These are phyloP conservation scores for Fringilla coelebs DNA, from an alignment of 2,797 vertebrate species.

Conservation along the genomic window DNA sequence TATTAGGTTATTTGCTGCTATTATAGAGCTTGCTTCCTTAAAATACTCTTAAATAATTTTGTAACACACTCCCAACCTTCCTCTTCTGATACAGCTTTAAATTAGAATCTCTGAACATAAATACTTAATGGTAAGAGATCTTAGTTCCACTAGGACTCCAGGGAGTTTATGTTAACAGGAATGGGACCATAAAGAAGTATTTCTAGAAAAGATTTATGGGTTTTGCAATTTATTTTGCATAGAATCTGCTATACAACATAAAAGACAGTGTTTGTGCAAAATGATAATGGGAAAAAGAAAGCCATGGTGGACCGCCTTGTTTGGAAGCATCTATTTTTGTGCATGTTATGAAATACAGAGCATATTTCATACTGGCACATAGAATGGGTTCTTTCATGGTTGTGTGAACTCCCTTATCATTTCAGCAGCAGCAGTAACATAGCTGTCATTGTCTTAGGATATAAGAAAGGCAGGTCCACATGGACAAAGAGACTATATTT, in stretches of 20 bases:
- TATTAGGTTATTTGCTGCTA: not conserved
- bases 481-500: not conserved
- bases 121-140: not conserved
- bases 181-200: not conserved
- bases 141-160: not conserved
- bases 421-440: not conserved
- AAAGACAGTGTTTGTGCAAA: not conserved
- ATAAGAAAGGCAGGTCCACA: not conserved
- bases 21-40: not conserved
- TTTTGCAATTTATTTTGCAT: not conserved
- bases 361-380: not conserved
- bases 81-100: not conserved
- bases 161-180: not conserved
- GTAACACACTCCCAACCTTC: not conserved
- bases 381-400: not conserved
- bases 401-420: not conserved
- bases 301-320: not conserved
- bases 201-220: not conserved
- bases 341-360: constrained; percentile 3
- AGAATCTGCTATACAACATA: not conserved
- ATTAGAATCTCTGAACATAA: not conserved
- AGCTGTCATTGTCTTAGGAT: not conserved
- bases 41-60: not conserved
- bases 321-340: not conserved
- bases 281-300: not conserved